Percentiles rank a stretch among this genome's conserved stretches.
Conservation (phyloP, 2,797 vertebrate species). For the Aratinga solstitialis region DNA sequence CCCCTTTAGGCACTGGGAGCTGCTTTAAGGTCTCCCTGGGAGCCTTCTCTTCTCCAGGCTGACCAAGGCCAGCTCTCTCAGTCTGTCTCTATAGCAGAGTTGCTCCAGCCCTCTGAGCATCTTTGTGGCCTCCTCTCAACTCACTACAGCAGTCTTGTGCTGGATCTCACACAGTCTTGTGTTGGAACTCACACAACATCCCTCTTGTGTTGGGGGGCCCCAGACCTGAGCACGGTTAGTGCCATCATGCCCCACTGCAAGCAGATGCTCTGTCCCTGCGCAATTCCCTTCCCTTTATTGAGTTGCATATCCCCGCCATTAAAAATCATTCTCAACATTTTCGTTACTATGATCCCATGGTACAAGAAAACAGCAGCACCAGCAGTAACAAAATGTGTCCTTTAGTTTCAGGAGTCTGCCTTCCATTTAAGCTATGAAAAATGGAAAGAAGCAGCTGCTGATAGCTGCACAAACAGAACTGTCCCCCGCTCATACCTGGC, state of each 20-base stretch:
- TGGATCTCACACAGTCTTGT: no score
- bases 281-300: background rate
- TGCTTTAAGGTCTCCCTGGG: background rate
- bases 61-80: background rate
- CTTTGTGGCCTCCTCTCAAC: background rate
- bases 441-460: constrained; percentile 4
- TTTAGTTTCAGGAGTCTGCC: background rate
- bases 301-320: background rate
- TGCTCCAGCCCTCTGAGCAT: background rate
- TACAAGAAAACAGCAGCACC: background rate
- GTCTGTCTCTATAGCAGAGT: background rate
- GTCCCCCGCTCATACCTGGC: background rate
- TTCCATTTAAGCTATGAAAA: background rate
- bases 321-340: background rate
- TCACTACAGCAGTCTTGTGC: background rate
- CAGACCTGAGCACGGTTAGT: background rate
- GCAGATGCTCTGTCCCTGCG: background rate
- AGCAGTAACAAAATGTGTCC: background rate
- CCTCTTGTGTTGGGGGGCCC: background rate
- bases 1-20: background rate
- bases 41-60: background rate
- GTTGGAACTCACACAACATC: no score
- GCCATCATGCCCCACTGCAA: background rate
- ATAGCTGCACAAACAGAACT: background rate
- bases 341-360: background rate